Conservation (phyloP, 2,888 invertebrate species). For the Tanytarsus gracilentus region DNA sequence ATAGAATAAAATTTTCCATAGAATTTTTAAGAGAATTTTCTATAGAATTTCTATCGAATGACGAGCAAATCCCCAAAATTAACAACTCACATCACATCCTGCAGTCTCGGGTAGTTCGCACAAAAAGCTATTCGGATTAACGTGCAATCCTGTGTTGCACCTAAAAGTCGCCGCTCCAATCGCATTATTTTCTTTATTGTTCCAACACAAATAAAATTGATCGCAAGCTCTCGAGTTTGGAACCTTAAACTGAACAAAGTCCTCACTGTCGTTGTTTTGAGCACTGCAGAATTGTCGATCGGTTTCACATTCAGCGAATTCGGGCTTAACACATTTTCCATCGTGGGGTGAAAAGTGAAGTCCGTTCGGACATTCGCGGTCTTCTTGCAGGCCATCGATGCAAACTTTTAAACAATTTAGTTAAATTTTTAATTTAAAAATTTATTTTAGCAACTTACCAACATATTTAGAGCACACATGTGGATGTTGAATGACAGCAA, state of each 20-base stretch:
- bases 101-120: too few species aligned
- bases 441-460: too few species aligned
- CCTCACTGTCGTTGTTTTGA: neutral
- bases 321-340: neutral
- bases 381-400: slow-evolving; percentile 3
- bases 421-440: neutral
- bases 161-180: too few species aligned
- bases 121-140: too few species aligned
- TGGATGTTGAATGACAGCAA: neutral
- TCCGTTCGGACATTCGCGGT: neutral
- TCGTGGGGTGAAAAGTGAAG: neutral
- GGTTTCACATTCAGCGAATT: neutral
- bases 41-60: too few species aligned
- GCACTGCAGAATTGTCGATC: neutral
- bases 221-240: neutral
- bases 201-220: neutral
- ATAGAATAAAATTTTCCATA: too few species aligned
- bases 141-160: too few species aligned
- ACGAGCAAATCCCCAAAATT: too few species aligned
- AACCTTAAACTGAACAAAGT: neutral
- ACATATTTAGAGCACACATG: slow-evolving; percentile 14
- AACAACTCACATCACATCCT: too few species aligned
- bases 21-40: too few species aligned
- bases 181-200: too few species aligned
- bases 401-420: neutral